Base-by-base conservation (phyloP, 2,888 invertebrate species). In the Salticus scenicus region DNA sequence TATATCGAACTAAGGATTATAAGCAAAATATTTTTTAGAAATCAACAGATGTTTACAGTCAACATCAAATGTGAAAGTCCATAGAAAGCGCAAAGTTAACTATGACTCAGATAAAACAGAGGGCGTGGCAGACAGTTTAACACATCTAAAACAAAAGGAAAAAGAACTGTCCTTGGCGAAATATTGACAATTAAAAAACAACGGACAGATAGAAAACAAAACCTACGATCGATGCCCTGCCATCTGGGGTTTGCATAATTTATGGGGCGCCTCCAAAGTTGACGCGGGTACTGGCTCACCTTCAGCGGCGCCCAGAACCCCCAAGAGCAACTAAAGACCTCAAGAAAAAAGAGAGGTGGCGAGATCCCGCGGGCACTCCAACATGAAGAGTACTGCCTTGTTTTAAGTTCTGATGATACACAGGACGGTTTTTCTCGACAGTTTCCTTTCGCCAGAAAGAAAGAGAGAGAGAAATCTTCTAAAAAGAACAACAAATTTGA, bases 241-340 rank as follows among this genome's bases (percentile, higher is more conserved):
- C 83, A 77, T 75, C 71, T 67, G 77, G 77, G 77, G 77, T 83
- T 83, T 83, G 83, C 83, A 83, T 83, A 77, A 83, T 83, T 83
- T 83, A 83, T 83, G 77, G 47, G 37, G 73, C 51, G 72, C 75
- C 42, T 63, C 47, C 10, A 66, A 42, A 81, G 81, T 30, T 69
- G 75, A 75, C 75, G 75, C 71, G 10, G 37, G 37, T 4, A 47
- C 51, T 57, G 37, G 57, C 28, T 66, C 76, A 81, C 67, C 67
- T 70, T 76, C 51, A 57, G 10, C 20, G 47, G 73, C 67, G 33
- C 67, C 47, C 28, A 51, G 41, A 28, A 42, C 69, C 41, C 41
- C 69, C 63, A 66, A 24, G 20, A 30, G 63, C 10, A 4, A 1
- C 51, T 30, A 24, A 37, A 69, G 74, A 67, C 71, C 83, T 63